Base-by-base conservation (phyloP, 2,113 vertebrate species). In the Lates calcarifer region DNA sequence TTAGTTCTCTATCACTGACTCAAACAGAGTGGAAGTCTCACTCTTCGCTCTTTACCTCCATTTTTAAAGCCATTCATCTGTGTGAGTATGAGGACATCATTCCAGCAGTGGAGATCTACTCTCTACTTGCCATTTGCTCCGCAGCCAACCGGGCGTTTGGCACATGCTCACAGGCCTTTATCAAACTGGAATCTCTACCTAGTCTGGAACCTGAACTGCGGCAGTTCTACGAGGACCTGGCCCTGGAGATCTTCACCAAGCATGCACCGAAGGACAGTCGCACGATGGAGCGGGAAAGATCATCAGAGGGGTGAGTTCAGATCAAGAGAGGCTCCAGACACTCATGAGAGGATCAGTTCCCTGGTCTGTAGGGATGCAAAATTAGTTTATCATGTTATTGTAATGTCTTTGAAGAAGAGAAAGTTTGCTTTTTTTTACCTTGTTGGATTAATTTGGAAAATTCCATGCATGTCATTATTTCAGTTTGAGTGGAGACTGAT, bases 1-100 rank as follows among this genome's bases (percentile, higher is more conserved):
- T 51, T 18, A 22, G 5, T 47, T 57, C 11, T 20, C 33, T 60
- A 6, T 41, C 8, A 22, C 29, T 43, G 11, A 56, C 12, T 49
- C 17, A 33, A 5, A 63, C 28, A 60, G 24, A 51, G 13, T 31
- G 7, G 5, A 47, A 55, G 12, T 58, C 49, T 35, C 33, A 73
- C 35, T 57, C 29, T 43, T 49, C 24, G 43, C 43, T 28, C 15
- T 75, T 47, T 49, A 11, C 49, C 37, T 22, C 15, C 13, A 22
- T 33, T 71, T 77, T 76, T 51, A 37, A 81, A 99, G 98, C 97
- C 67, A 95, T 98, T 57, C 96, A 97, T 81, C 94, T 99, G 86
- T 90, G 94, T 64, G 97, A 98, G 90, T 99, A 98, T 53, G 98
- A 99, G 90, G 97, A 99, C 87, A 94, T 99, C 77, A 98, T 99